Conservation (phyloP, 2,797 vertebrate genomes). For the Hyperoplus lanceolatus region DNA sequence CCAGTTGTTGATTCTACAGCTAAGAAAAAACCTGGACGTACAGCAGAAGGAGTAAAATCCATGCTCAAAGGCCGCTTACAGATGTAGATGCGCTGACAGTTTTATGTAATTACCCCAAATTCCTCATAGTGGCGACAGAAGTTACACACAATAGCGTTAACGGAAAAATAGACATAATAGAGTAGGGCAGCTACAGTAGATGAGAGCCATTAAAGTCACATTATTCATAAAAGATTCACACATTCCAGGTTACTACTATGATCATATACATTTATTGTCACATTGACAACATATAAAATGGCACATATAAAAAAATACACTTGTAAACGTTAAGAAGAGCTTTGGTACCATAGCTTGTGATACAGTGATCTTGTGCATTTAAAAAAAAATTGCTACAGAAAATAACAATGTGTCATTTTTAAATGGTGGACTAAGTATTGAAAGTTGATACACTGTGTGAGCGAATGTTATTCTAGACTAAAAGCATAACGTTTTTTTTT, state of each 20-base stretch:
- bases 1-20: too few relatives aligned
- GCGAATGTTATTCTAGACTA: slow-evolving; percentile 51
- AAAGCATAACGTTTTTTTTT: slow-evolving; percentile 22
- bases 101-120: too few relatives aligned
- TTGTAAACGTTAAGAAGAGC: slow-evolving; percentile 85
- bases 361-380: slow-evolving; percentile 79
- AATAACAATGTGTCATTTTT: slow-evolving; percentile 40
- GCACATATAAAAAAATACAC: slow-evolving; percentile 86
- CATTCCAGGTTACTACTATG: slow-evolving; percentile 19
- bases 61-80: too few relatives aligned
- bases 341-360: slow-evolving; percentile 88
- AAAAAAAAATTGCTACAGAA: slow-evolving; percentile 52
- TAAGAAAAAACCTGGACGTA: too few relatives aligned
- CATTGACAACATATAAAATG: slow-evolving; percentile 82
- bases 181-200: too few relatives aligned
- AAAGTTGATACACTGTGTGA: slow-evolving; percentile 39
- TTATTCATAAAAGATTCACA: slow-evolving; percentile 22
- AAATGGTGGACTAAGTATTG: slow-evolving; percentile 40
- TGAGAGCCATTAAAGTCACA: background rate
- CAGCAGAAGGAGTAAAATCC: too few relatives aligned
- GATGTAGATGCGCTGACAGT: too few relatives aligned
- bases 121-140: too few relatives aligned
- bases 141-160: background rate
- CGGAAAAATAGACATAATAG: background rate
- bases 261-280: slow-evolving; percentile 82